Conservation (phyloP, 2,113 vertebrate genomes). For the Apteryx owenii region DNA sequence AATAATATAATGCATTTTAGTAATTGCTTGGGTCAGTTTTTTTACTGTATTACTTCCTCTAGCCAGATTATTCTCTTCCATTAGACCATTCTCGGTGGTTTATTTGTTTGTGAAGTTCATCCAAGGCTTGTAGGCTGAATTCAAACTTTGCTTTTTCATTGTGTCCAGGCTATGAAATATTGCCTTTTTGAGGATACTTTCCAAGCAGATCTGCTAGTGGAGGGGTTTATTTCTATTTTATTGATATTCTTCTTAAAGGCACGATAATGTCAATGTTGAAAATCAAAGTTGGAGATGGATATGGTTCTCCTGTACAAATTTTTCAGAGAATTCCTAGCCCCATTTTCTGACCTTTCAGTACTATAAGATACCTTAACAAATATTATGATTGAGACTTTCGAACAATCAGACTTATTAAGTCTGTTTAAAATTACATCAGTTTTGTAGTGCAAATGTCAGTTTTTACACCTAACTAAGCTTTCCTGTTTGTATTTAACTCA, state of each 20-base stretch:
- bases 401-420: conserved; percentile 49
- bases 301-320: background rate
- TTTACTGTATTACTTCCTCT: conserved; percentile 28
- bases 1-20: conserved; percentile 56
- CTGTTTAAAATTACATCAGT: conserved; percentile 26
- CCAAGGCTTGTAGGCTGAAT: background rate
- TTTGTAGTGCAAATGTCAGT: conserved; percentile 8
- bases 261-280: background rate
- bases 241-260: background rate
- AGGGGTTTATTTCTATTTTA: background rate
- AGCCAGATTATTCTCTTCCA: conserved; percentile 40
- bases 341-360: background rate
- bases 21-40: conserved; percentile 27
- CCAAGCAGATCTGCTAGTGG: background rate
- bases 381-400: conserved; percentile 38
- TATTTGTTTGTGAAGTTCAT: conserved; percentile 20
- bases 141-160: background rate
- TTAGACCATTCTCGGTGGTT: conserved; percentile 36
- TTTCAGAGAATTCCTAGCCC: background rate
- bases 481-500: conserved; percentile 24
- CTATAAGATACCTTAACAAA: background rate
- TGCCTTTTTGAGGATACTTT: background rate
- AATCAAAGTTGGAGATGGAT: background rate
- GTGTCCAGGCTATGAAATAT: background rate
- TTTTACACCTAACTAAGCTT: background rate